Percentiles rank a stretch among this genome's conserved stretches.
These are phyloP conservation scores for Esox masquinongy DNA, from an alignment of 2,797 vertebrate species.

Conservation along the genomic window DNA sequence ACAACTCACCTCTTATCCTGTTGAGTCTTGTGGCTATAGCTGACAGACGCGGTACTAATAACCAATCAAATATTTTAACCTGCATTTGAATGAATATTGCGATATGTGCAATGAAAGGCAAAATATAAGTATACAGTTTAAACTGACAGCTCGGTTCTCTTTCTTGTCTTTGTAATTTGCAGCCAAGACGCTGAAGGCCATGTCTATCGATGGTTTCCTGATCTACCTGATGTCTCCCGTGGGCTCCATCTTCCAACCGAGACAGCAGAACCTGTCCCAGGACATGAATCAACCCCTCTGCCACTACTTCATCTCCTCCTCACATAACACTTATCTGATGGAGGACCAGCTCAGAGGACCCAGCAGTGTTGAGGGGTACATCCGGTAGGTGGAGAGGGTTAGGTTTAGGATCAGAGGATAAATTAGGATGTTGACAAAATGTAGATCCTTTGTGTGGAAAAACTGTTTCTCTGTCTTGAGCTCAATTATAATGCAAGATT, in stretches of 20 bases:
- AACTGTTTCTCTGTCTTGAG: background rate
- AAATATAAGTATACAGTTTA: background rate
- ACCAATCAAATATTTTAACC: background rate
- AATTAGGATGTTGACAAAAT: background rate
- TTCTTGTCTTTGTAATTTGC: conserved; percentile 1
- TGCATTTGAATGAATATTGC: background rate
- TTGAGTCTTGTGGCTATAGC: background rate
- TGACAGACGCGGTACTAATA: background rate
- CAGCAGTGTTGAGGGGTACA: conserved; percentile 84
- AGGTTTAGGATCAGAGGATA: background rate
- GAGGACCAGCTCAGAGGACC: conserved; percentile 86
- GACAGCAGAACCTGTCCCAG: conserved; percentile 76
- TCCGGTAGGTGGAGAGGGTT: conserved; percentile 59
- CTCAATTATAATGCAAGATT: background rate
- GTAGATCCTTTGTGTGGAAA: background rate
- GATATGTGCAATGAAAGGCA: background rate
- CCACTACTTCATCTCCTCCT: conserved; percentile 89
- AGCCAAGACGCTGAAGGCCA: conserved; percentile 84
- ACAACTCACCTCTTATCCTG: background rate
- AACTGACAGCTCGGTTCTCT: background rate
- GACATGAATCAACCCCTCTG: conserved; percentile 87
- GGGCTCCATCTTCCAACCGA: conserved; percentile 85
- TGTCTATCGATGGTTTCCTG: conserved; percentile 86
- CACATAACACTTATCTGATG: conserved; percentile 83
- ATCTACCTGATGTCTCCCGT: conserved; percentile 86